Percentiles rank a stretch among this genome's conserved stretches.
phyloP scores from a whole-genome alignment of 2,888 invertebrate species.

The Teinopalpus imperialis region DNA sequence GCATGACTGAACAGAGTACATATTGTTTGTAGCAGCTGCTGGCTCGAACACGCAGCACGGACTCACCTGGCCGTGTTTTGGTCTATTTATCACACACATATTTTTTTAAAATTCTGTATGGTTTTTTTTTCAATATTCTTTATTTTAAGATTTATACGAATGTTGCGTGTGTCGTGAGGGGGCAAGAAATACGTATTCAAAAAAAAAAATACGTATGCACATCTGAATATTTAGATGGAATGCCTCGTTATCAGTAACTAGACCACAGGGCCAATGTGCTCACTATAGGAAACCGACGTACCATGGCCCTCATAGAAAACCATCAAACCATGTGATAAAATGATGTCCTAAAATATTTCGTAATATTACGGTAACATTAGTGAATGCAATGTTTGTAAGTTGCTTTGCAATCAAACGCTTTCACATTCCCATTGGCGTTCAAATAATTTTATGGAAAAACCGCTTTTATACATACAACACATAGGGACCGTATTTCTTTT shows the following conservation, averaged over 20 bases:
- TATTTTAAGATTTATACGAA: no score
- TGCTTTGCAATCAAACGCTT: constrained; percentile 23
- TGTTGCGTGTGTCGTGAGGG: no score
- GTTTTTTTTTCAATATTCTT: no score
- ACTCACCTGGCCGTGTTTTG: constrained; percentile 7
- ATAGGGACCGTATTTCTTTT: constrained; percentile 3
- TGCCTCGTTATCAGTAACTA: no score
- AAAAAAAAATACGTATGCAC: no score
- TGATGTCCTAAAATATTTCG: neutral
- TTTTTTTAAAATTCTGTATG: no score
- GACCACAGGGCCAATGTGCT: no score
- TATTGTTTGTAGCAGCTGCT: constrained; percentile 18
- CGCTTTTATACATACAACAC: constrained; percentile 5
- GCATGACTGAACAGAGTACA: neutral
- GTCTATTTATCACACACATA: constrained; percentile 2
- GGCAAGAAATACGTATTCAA: no score
- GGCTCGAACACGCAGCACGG: constrained; percentile 7
- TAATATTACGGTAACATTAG: constrained; percentile 5
- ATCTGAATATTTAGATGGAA: no score
- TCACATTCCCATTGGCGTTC: constrained; percentile 25
- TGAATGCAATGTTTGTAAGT: constrained; percentile 15
- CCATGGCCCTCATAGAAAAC: no score
- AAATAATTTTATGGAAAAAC: constrained; percentile 28
- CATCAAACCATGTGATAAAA: no score
- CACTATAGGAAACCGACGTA: no score